Percentiles rank a stretch among this genome's conserved stretches.
These are phyloP conservation scores for Netelia inedita DNA, from an alignment of 2,888 invertebrate genomes.

Conservation along the genomic window DNA sequence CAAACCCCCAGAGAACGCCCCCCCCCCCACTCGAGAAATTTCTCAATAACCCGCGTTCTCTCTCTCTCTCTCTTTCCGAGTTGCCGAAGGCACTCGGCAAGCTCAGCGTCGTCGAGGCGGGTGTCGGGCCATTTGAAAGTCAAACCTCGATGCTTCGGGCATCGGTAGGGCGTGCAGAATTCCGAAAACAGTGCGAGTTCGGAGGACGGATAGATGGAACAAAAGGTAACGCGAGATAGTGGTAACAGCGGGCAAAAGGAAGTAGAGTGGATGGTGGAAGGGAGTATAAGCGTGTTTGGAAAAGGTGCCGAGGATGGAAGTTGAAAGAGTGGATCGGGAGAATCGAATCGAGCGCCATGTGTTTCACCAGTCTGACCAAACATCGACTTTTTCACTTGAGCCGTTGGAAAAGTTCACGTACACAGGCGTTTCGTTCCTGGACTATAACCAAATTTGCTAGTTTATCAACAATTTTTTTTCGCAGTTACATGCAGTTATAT, in stretches of 20 bases:
- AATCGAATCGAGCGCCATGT: conserved; percentile 50
- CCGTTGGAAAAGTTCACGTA: conserved; percentile 1
- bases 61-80: conserved; percentile 7
- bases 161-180: conserved; percentile 1
- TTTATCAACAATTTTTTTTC: not conserved
- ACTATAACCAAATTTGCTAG: not conserved
- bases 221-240: conserved; percentile 21
- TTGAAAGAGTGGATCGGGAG: conserved; percentile 39
- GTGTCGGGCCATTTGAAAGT: conserved; percentile 65
- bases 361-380: conserved; percentile 54
- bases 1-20: conserved; percentile 57
- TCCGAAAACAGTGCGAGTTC: not conserved
- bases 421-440: not conserved
- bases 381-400: conserved; percentile 53
- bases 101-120: conserved; percentile 42
- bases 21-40: conserved; percentile 58
- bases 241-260: conserved; percentile 28
- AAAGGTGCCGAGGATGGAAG: conserved; percentile 38
- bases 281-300: conserved; percentile 47
- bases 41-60: conserved; percentile 60
- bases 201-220: not conserved
- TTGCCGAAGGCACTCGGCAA: conserved; percentile 59
- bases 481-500: not conserved
- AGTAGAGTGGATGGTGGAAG: conserved; percentile 16
- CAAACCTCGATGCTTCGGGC: conserved; percentile 63